Conservation (phyloP, 2,888 invertebrate genomes). For the Chymomyza procnemis region DNA sequence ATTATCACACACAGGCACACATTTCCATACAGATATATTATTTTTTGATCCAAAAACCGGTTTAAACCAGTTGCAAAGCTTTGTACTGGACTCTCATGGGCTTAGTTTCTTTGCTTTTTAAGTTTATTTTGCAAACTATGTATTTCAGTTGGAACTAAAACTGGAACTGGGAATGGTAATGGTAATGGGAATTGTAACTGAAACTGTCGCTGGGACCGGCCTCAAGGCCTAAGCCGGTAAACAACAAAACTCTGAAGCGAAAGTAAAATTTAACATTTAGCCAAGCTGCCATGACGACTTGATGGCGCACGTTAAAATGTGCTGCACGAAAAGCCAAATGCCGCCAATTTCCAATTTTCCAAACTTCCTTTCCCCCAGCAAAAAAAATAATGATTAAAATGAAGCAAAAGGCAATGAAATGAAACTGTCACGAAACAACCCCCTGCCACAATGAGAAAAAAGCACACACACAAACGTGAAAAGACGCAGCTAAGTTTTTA, state of each 20-base stretch:
- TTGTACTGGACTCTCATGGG: no score
- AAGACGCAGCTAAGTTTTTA: no score
- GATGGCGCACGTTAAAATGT: slow-evolving; percentile 64
- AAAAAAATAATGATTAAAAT: slow-evolving; percentile 71
- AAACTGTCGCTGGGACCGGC: not conserved
- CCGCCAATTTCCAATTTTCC: not conserved
- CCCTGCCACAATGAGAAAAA: slow-evolving; percentile 22
- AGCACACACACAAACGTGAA: slow-evolving; percentile 7
- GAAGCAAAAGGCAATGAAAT: slow-evolving; percentile 67
- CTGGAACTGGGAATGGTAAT: no score
- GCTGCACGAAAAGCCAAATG: slow-evolving; percentile 60
- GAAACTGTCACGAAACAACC: slow-evolving; percentile 66
- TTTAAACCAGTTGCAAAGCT: not conserved
- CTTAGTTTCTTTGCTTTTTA: no score
- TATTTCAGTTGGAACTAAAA: no score
- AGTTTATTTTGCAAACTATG: no score
- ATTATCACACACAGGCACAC: not conserved
- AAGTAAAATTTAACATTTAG: not conserved
- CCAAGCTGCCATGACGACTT: slow-evolving; percentile 55
- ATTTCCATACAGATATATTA: not conserved
- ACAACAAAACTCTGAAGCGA: not conserved
- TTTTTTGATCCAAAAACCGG: not conserved
- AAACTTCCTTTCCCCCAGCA: no score
- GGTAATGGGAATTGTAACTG: no score
- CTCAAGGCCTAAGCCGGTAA: not conserved